Evolutionary conservation across 2,888 invertebrate species (phyloP), one percentile per base, ranked within the genome.

Genomic region (Rhyacophila evoluta): DNA sequence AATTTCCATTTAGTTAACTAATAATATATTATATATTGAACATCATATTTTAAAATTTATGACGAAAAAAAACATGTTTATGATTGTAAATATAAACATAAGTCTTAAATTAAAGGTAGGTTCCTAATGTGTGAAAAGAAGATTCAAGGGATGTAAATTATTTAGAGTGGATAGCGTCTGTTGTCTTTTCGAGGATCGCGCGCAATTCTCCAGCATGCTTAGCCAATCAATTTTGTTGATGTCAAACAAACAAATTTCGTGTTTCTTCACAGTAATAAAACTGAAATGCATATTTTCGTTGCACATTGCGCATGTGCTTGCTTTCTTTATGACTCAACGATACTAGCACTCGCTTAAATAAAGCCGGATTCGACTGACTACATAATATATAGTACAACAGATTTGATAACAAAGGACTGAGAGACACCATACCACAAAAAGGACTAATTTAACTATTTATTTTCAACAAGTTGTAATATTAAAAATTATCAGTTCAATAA

Each of bases 231-330:
- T 55, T 55, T 55, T 25, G 25, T 15, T 55, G 55, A 19, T 55
- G 55, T 55, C 55, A 55, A 55, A 19, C 10, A 55, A 55, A 55
- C 55, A 55, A 55, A 55, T 55, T 55, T 55, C 25, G 55, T 19
- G 55, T 55, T 55, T 55, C 19, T 10, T 25, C 55, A 55, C 12
- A 10, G 55, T 19, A 55, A 55, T 55, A 55, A 55, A 55, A 55
- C 55, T 55, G 55, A 55, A 55, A 25, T 55, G 55, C 25, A 55
- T 55, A 55, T 55, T 55, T 55, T 55, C 15, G 15, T 25, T 25
- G 25, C 25, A n/a, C 55, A 55, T 19, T 55, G 55, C 10, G 55
- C 25, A 19, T 55, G 12, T 10, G 19, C 25, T 55, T 55, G 8
- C 8, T 55, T 55, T 55, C 25, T 8, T 55, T 8, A 55, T 1